Base-by-base conservation (phyloP, 2,888 invertebrate genomes). In the Drosophila nr. perissopoda region DNA sequence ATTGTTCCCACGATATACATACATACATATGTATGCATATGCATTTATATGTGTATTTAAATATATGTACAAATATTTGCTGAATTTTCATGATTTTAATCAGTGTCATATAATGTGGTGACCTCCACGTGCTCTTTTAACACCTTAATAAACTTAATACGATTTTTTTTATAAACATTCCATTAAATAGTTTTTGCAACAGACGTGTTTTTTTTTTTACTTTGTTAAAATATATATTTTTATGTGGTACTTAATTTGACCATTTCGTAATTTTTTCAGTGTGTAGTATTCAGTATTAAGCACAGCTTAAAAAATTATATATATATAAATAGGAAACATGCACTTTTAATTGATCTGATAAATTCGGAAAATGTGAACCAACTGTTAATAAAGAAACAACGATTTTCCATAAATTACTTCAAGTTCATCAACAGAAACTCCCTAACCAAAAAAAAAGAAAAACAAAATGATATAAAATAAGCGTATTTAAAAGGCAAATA, bases 31-130 rank as follows among this genome's bases (percentile, higher is more conserved):
- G 16, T 36, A 36, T 16, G 10, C 10, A 31, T 10, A 10, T 31
- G 31, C 31, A 31, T 31, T 34, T 7, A 21, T 21, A 21, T 45
- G 16, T 45, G 1, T 21, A 21, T 45, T 6, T 27, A 2, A 27
- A 36, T 56, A 34, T 67, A 64, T 66, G 38, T 45, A 70, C 29
- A 29, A 40, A 40, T 56, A 69, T 80, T 56, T 78, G 80, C 78
- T 80, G 80, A 78, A 68, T 56, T 72, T 78, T 59, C 78, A 80
- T 67, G 76, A 76, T 78, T 76, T 80, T 78, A 76, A 78, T 78
- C 77, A 65, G 76, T 62, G 38, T 29, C 58, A 59, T 45, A 80
- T 75, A 65, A 71, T 80, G 67, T 57, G 56, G 33, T 36, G 31
- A 38, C 27, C 60, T 52, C 29, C 33, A 60, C 60, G 54, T 48